A percentile compares a stretch with the other conserved stretches of the same genome.
Evolutionary conservation across 2,888 invertebrate species (phyloP).

Genomic region (Callyntrura sp.): DNA sequence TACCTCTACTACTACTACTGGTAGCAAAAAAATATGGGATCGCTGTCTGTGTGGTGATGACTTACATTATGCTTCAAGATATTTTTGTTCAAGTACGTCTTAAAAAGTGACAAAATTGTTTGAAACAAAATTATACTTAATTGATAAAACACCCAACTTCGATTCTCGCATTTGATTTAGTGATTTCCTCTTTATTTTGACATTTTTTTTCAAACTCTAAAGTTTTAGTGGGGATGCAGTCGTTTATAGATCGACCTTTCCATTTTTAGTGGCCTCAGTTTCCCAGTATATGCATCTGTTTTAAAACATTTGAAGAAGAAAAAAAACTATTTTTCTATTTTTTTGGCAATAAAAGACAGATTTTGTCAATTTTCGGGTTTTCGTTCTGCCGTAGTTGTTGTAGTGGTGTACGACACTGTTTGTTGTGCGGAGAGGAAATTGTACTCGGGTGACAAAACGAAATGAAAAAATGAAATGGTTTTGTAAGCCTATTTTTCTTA

Average conservation of each 20-base stretch:
- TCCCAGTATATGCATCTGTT: too few species aligned
- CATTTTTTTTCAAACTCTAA: not conserved
- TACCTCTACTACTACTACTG: too few species aligned
- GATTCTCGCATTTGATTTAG: too few species aligned
- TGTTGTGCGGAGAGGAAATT: constrained; percentile 48
- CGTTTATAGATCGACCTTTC: too few species aligned
- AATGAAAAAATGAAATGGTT: constrained; percentile 62
- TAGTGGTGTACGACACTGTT: too few species aligned
- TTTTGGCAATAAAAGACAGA: constrained; percentile 43
- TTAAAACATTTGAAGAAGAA: too few species aligned
- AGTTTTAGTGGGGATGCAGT: constrained; percentile 12
- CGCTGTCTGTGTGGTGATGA: not conserved
- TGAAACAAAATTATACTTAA: too few species aligned
- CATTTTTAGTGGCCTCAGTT: too few species aligned
- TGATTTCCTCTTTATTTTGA: too few species aligned
- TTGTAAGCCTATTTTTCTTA: not conserved
- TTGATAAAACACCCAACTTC: too few species aligned
- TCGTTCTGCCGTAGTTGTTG: not conserved
- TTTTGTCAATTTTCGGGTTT: constrained; percentile 10
- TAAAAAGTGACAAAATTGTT: too few species aligned
- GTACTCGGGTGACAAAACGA: constrained; percentile 71
- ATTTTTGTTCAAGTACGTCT: too few species aligned
- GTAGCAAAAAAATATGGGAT: constrained; percentile 17
- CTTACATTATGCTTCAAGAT: not conserved
- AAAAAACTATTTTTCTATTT: not conserved